A percentile compares a stretch with the other conserved stretches of the same genome.
phyloP scores from a whole-genome alignment of 2,888 invertebrate genomes.

The Helleia helle region DNA sequence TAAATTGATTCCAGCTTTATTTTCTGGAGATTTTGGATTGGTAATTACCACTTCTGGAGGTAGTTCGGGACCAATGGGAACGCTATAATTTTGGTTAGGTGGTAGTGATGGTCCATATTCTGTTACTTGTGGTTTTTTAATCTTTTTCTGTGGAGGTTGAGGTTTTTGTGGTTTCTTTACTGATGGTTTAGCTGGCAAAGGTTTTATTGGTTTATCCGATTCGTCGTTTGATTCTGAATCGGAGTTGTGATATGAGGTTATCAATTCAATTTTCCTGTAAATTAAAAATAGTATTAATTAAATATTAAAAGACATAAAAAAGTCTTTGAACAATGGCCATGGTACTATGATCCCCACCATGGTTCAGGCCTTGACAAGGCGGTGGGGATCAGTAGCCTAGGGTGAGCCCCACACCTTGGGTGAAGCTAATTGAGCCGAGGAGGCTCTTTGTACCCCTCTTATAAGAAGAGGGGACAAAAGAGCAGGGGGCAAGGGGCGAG shows the following conservation, averaged over 20 bases:
- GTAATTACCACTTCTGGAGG: slow-evolving; percentile 31
- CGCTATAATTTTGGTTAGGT: slow-evolving; percentile 41
- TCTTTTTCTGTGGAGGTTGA: slow-evolving; percentile 35
- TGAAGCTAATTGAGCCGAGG: too few relatives aligned
- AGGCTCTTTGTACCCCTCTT: too few relatives aligned
- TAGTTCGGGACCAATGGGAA: slow-evolving; percentile 57
- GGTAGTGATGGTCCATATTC: slow-evolving; percentile 54
- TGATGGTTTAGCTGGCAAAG: slow-evolving; percentile 17
- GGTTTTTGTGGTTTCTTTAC: slow-evolving; percentile 23
- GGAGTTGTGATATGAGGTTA: slow-evolving; percentile 70
- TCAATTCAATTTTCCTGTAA: slow-evolving; percentile 72
- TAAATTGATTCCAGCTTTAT: slow-evolving; percentile 20
- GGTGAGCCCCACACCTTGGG: too few relatives aligned
- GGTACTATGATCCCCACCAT: too few relatives aligned
- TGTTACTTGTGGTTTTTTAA: slow-evolving; percentile 31
- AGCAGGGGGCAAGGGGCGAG: too few relatives aligned
- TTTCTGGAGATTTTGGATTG: slow-evolving; percentile 26
- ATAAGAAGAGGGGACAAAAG: too few relatives aligned
- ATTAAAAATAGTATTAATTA: too few relatives aligned
- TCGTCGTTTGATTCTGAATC: slow-evolving; percentile 72
- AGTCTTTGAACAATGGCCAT: too few relatives aligned
- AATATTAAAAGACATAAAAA: too few relatives aligned
- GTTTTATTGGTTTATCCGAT: slow-evolving; percentile 31
- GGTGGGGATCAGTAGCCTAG: too few relatives aligned
- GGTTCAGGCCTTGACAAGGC: too few relatives aligned